These are phyloP conservation scores for Hucho hucho DNA, from an alignment of 2,113 vertebrate genomes.

Conservation along the genomic window DNA sequence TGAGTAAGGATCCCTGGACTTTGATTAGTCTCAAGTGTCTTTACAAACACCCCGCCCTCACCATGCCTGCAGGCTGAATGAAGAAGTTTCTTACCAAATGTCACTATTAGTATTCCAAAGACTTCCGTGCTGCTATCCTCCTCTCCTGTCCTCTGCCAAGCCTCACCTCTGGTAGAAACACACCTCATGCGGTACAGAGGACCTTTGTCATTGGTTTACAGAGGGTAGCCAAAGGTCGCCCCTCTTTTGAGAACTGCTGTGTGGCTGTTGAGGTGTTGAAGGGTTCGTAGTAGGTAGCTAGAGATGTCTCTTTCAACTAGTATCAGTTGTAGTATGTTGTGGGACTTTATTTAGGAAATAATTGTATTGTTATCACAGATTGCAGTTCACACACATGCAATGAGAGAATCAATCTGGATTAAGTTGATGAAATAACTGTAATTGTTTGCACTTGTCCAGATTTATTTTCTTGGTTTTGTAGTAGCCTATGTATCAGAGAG, in stretches of 20 bases:
- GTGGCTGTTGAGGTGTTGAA: background rate
- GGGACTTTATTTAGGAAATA: too few relatives aligned
- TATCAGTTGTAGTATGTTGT: background rate
- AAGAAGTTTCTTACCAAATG: constrained; percentile 13
- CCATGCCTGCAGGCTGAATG: background rate
- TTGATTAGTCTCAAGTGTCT: background rate
- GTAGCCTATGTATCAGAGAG: too few relatives aligned
- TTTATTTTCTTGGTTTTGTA: too few relatives aligned
- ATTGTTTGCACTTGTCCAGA: too few relatives aligned
- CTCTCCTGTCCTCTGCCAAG: constrained; percentile 3
- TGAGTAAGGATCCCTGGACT: background rate
- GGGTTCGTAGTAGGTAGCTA: background rate
- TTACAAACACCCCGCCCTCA: background rate
- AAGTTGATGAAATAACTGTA: too few relatives aligned
- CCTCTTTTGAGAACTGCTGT: background rate
- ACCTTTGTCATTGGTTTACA: constrained; percentile 9
- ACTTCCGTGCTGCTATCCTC: background rate
- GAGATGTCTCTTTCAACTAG: too few relatives aligned
- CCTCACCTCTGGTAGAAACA: background rate
- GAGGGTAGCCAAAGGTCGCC: background rate
- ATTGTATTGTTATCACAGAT: too few relatives aligned
- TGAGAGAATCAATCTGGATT: too few relatives aligned
- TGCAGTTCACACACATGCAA: too few relatives aligned
- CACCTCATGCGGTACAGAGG: background rate
- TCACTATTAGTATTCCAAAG: constrained; percentile 24